A percentile compares a stretch with the other conserved stretches of the same genome.
Evolutionary conservation across 2,113 vertebrate genomes (phyloP).

Genomic region (Bufo bufo): DNA sequence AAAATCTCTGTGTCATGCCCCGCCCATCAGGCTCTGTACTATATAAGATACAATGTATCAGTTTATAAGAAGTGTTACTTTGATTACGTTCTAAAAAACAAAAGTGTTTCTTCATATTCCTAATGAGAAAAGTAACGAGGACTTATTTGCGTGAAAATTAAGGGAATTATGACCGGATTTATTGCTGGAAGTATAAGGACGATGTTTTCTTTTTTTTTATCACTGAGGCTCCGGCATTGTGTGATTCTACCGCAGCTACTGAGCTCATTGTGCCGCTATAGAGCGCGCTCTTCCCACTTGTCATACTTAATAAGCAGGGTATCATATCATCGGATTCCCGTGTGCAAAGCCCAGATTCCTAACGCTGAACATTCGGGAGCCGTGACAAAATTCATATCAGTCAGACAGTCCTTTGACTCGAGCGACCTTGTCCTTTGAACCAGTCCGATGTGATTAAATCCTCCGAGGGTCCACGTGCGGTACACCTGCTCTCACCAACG

Average conservation of each 20-base stretch:
- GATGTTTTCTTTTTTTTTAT: background rate
- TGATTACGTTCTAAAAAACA: background rate
- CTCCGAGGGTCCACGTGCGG: conserved; percentile 61
- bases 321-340: conserved; percentile 65
- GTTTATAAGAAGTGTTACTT: background rate
- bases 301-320: conserved; percentile 70
- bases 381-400: conserved; percentile 72
- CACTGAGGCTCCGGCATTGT: conserved; percentile 62
- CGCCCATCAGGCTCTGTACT: background rate
- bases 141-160: background rate
- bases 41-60: too few relatives aligned
- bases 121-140: background rate
- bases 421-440: conserved; percentile 66
- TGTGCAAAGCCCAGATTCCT: conserved; percentile 63
- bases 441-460: conserved; percentile 64
- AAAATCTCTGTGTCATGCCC: background rate
- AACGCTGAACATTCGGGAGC: conserved; percentile 63
- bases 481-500: conserved; percentile 61
- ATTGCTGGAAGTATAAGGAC: background rate
- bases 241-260: conserved; percentile 66
- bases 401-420: conserved; percentile 60
- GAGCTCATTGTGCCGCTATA: conserved; percentile 67
- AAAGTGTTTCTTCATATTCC: background rate
- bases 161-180: background rate
- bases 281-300: conserved; percentile 68